Conservation (phyloP, 2,797 vertebrate genomes). For the Zenarchopterus dispar region DNA sequence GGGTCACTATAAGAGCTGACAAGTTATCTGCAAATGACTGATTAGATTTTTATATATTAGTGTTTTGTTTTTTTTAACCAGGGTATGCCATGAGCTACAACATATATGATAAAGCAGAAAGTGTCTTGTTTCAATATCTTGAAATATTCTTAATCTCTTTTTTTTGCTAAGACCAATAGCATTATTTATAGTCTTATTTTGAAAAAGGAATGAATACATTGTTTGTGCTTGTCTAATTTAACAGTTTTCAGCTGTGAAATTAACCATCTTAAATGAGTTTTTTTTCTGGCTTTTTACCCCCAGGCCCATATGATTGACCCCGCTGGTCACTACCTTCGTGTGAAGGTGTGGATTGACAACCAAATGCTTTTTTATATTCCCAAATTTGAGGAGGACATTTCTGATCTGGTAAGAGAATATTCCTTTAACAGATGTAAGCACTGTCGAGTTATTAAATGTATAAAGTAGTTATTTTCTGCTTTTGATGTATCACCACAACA, state of each 20-base stretch:
- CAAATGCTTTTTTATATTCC: slow-evolving; percentile 88
- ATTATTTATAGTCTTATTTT: too few relatives aligned
- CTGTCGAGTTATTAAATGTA: neutral
- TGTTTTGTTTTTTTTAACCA: too few relatives aligned
- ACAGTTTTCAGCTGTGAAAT: neutral
- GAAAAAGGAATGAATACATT: neutral
- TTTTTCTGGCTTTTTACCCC: slow-evolving; percentile 11
- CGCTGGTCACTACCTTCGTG: slow-evolving; percentile 86
- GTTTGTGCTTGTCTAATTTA: neutral
- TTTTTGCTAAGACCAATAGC: too few relatives aligned
- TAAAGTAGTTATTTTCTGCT: too few relatives aligned
- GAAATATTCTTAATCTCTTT: too few relatives aligned
- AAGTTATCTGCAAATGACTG: too few relatives aligned
- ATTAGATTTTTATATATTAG: too few relatives aligned
- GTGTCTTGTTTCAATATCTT: too few relatives aligned
- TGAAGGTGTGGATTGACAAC: slow-evolving; percentile 88
- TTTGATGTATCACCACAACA: slow-evolving; percentile 12
- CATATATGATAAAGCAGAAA: too few relatives aligned
- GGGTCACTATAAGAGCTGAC: too few relatives aligned
- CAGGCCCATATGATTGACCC: slow-evolving; percentile 89
- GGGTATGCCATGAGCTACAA: too few relatives aligned
- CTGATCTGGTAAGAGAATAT: slow-evolving; percentile 88
- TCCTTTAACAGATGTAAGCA: neutral
- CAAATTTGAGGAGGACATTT: slow-evolving; percentile 91
- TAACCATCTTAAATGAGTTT: neutral